Base-by-base conservation (phyloP, 2,888 invertebrate genomes). In the Pherbina coryleti region DNA sequence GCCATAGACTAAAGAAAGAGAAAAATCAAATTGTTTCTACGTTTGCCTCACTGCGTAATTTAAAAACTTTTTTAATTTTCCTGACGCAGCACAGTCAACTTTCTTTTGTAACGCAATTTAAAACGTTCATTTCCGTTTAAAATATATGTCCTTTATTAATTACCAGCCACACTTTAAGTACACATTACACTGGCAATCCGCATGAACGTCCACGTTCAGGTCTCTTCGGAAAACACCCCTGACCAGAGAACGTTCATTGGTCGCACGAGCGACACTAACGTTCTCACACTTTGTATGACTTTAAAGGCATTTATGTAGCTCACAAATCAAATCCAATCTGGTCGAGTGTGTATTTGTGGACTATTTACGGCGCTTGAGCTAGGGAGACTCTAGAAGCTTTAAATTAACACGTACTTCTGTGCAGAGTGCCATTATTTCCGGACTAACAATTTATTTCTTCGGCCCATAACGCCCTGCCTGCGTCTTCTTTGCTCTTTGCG, bases 401-500 rank as follows among this genome's bases (percentile, higher is more conserved):
- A 62, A 74, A 74, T 49, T 74, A 74, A 74, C 73, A 74, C 73
- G 62, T 64, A 49, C 49, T 74, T 62, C 62, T 22, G 37, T 44
- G 73, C 57, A 44, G 62, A 74, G 73, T 74, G 73, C 73, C 62
- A 62, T 74, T 60, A 74, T 74, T 62, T 62, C 73, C 73, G 73
- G 73, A 62, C 57, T 74, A 22, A 62, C 73, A 74, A 74, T 62
- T 62, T 57, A 34, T 62, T 44, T 49, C 37, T 49, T 25, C 31
- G 62, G 28, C 62, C 49, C 25, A 31, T 5, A 55, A 9, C 14
- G 44, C 44, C 37, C 9, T 25, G 9, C n/a, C 44, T 37, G 73
- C 28, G 17, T 11, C 57, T 74, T 19, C 28, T n/a, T 19, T 19
- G 44, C 22, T n/a, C 49, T 44, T 44, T 69, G 69, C 69, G 69